phyloP scores from a whole-genome alignment of 2,888 invertebrate genomes.

The Eurytoma californica region DNA sequence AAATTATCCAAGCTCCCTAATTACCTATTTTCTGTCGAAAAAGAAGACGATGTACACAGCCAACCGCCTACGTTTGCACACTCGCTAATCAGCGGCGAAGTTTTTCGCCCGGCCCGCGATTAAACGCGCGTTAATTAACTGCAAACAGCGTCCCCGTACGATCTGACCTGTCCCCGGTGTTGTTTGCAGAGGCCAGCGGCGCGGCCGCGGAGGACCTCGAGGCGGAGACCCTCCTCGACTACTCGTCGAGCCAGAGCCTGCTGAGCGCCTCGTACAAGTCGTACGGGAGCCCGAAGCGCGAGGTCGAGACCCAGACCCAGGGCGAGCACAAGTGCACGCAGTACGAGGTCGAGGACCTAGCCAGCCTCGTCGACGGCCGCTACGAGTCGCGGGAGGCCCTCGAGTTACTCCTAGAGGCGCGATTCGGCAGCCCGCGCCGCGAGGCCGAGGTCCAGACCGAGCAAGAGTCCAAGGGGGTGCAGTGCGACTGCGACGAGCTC shows the following conservation, averaged over 20 bases:
- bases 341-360: constrained; percentile 65
- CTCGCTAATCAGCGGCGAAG: no score
- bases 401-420: constrained; percentile 60
- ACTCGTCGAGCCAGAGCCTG: constrained; percentile 45
- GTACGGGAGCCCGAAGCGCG: constrained; percentile 65
- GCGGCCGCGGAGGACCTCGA: constrained; percentile 61
- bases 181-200: constrained; percentile 37
- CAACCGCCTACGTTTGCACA: no score
- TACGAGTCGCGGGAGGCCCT: constrained; percentile 54
- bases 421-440: constrained; percentile 60
- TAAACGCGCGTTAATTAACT: no score
- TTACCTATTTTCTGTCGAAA: no score
- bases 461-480: constrained; percentile 68
- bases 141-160: no score
- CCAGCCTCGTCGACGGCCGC: constrained; percentile 53
- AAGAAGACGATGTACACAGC: no score
- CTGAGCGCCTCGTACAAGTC: constrained; percentile 50
- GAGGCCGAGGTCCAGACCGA: constrained; percentile 69
- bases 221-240: constrained; percentile 59
- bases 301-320: constrained; percentile 69
- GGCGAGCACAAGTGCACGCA: constrained; percentile 69
- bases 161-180: no score
- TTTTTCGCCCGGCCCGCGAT: no score
- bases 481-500: constrained; percentile 64
- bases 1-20: no score